phyloP scores from a whole-genome alignment of 1,140 invertebrate species.

The Papilio polytes region DNA sequence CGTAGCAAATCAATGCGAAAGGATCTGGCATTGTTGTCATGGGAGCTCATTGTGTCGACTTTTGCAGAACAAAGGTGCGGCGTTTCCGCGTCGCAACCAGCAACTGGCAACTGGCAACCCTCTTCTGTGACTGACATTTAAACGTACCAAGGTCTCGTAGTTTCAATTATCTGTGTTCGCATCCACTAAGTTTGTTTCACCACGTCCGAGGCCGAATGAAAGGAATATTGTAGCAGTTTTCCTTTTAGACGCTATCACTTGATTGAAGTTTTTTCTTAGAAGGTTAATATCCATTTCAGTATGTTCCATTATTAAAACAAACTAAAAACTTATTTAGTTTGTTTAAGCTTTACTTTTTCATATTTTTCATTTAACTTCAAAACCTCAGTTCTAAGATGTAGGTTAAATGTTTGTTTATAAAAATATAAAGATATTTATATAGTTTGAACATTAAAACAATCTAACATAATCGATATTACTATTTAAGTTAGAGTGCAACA shows the following conservation, averaged over 20 bases:
- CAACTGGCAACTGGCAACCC: slow-evolving; percentile 51
- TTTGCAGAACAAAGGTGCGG: slow-evolving; percentile 62
- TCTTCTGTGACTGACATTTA: slow-evolving; percentile 74
- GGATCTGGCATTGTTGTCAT: slow-evolving; percentile 56
- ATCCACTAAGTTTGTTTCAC: slow-evolving; percentile 18
- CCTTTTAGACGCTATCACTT: background rate
- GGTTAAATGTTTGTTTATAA: too few relatives aligned
- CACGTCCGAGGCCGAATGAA: slow-evolving; percentile 28
- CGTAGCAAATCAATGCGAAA: slow-evolving; percentile 48
- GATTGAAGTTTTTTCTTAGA: slow-evolving; percentile 36
- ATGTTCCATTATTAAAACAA: background rate
- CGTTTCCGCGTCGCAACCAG: slow-evolving; percentile 73
- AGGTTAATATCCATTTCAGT: background rate
- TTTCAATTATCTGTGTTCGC: slow-evolving; percentile 38
- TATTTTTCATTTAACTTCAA: too few relatives aligned
- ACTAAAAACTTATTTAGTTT: too few relatives aligned
- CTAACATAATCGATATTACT: too few relatives aligned
- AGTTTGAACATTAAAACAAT: too few relatives aligned
- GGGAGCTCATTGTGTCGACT: slow-evolving; percentile 66
- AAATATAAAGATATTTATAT: too few relatives aligned
- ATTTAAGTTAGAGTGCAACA: slow-evolving; percentile 32
- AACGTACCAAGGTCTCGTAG: slow-evolving; percentile 71
- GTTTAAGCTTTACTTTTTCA: too few relatives aligned
- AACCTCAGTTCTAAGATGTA: too few relatives aligned
- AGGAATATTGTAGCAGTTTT: slow-evolving; percentile 13